Conservation (phyloP, 2,888 invertebrate genomes). For the Abrostola triplasia region DNA sequence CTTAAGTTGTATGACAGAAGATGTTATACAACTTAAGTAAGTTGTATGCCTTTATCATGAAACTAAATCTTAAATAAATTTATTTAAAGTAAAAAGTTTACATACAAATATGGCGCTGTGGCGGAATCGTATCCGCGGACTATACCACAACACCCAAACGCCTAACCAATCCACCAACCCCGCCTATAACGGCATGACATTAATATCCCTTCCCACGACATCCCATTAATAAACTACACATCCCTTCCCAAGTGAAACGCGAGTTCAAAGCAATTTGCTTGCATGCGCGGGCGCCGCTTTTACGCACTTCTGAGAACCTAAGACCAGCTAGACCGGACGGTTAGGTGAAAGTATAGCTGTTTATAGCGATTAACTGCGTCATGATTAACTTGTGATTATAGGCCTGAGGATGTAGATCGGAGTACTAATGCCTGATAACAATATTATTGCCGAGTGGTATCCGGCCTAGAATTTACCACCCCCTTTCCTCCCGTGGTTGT, state of each 20-base stretch:
- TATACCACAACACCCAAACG: neutral
- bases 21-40: no score
- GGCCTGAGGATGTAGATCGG: slow-evolving; percentile 26
- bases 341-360: slow-evolving; percentile 34
- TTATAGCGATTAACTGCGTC: slow-evolving; percentile 20
- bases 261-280: slow-evolving; percentile 40
- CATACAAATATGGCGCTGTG: no score
- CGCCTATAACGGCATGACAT: slow-evolving; percentile 7
- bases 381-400: slow-evolving; percentile 26
- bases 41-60: no score
- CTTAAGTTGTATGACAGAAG: no score
- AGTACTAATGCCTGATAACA: neutral
- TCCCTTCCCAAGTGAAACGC: slow-evolving; percentile 42
- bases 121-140: no score
- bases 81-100: no score
- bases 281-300: slow-evolving; percentile 41
- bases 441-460: no score
- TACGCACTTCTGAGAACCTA: slow-evolving; percentile 43
- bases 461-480: no score
- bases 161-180: neutral
- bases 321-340: slow-evolving; percentile 28
- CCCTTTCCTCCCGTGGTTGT: no score
- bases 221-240: slow-evolving; percentile 5
- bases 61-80: no score
- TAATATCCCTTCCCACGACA: slow-evolving; percentile 28